Evolutionary conservation across 1,140 invertebrate genomes (phyloP), one percentile per base, ranked within the genome.

Genomic region (Tetraneura akinire): DNA sequence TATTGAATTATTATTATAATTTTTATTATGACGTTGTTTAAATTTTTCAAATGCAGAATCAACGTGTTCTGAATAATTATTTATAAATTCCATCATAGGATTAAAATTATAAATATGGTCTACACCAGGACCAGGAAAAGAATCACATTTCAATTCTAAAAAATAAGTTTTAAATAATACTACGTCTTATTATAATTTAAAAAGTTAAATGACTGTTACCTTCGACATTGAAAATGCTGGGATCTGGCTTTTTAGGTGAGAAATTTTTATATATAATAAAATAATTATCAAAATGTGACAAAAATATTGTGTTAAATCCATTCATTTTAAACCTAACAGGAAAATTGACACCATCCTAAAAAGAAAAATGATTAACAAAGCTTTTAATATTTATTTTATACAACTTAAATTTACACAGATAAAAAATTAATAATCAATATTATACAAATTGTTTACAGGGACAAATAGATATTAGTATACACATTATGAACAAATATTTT

Each of bases 241-340:
- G 87, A 80, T 89, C 88, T 29, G 93, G 93, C 37, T 88, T 87
- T 37, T 91, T 90, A 32, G 89, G 87, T 21, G 89, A 88, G 83
- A 91, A 97, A 83, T 90, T 90, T 74, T 90, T 88, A 84, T 98
- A 98, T 37, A 92, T 89, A 32, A 98, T 84, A 85, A 94, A 94
- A 85, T 98, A 98, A 86, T 97, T 95, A 87, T 98, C 96, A 84
- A 94, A 98, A 86, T 98, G 96, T 10, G 96, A 98, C 0, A 96
- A 96, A 0, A 98, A 87, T 0, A 98, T 87, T 0, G 91, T 91
- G 85, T 98, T 97, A 85, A 91, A 98, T 18, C 96, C 96, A 83
- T 90, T 91, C 96, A 98, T 98, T 86, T 96, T 93, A 86, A 97
- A 98, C 71, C 91, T 90, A 29, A 93, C 87, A 16, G 93, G 92